Base-by-base conservation (phyloP, 2,113 vertebrate genomes). In the Turnix velox region DNA sequence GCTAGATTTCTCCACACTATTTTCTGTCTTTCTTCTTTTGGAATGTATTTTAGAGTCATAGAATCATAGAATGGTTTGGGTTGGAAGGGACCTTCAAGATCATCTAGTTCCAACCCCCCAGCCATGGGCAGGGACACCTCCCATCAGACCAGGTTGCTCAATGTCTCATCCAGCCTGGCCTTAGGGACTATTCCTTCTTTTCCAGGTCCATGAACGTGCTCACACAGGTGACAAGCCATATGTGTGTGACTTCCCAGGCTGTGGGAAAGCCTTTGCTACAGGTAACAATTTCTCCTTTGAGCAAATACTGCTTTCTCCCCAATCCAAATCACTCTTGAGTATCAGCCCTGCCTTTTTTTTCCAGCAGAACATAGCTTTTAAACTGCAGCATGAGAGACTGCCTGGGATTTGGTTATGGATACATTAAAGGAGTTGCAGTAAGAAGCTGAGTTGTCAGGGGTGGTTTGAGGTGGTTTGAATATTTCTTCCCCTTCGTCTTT, bases 261-360 rank as follows among this genome's bases (percentile, higher is more conserved):
- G 98, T 30, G 97, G 97, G 71, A 98, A 98, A 92, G 98, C 98
- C 42, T 98, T 98, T 91, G 97, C 98, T 62, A 98, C 98, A 86
- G 98, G 97, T 98, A 97, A 90, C 24, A 5, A 3, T 59, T 82
- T 33, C 19, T 71, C 57, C 37, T 67, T 33, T 27, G 30, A 30
- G 37, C 9, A 63, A 46, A 58, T 81, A 45, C 46, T 39, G 4
- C 63, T 48, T 79, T 49, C 61, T 46, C 3, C 45, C 42, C 27
- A n/a, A 22, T 45, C 35, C 33, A 80, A 78, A 24, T 7, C 9
- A 11, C 40, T 48, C 48, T 16, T 72, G 58, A 94, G 51, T 31
- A 37, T 49, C 46, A 23, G 71, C 57, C 48, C 40, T 37, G 9
- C 33, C 40, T 88, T 66, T 85, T 66, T 85, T 71, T 68, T 91